Evolutionary conservation across 2,888 invertebrate species (phyloP).

Genomic region (Strigamia transsilvanica): DNA sequence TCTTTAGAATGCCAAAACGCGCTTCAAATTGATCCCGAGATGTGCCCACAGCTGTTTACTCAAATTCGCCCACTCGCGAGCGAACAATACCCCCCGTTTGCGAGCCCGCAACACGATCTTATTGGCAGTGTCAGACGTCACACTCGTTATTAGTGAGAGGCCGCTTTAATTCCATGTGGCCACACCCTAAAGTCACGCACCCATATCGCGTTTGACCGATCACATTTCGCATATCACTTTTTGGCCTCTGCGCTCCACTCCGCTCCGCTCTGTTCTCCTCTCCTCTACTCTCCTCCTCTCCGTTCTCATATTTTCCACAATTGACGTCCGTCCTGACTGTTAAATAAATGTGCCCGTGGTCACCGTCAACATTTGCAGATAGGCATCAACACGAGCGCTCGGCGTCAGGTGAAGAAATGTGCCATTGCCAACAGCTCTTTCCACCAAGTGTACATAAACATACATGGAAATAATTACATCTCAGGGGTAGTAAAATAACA

Average conservation of each 20-base stretch:
- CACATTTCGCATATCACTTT: conserved; percentile 14
- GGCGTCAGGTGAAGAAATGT: not conserved
- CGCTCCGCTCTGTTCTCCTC: too few relatives aligned
- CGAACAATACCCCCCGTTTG: not conserved
- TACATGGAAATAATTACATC: conserved; percentile 19
- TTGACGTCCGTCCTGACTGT: not conserved
- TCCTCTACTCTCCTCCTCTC: too few relatives aligned
- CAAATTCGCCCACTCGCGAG: not conserved
- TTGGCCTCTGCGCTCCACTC: too few relatives aligned
- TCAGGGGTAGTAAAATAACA: conserved; percentile 22
- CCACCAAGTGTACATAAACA: not conserved
- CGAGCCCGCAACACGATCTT: not conserved
- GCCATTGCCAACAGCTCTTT: not conserved
- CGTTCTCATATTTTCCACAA: not conserved
- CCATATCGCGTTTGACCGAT: not conserved
- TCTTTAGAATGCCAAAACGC: not conserved
- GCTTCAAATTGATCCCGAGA: not conserved
- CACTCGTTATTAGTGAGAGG: conserved; percentile 18
- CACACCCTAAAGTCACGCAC: not conserved
- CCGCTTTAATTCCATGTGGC: conserved; percentile 7
- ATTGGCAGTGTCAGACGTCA: conserved; percentile 38
- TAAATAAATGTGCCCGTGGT: conserved; percentile 1
- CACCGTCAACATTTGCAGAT: conserved; percentile 5
- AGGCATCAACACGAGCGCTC: conserved; percentile 2
- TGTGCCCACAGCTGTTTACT: not conserved